Evolutionary conservation across 2,113 vertebrate genomes (phyloP).

Genomic region (Ondatra zibethicus): DNA sequence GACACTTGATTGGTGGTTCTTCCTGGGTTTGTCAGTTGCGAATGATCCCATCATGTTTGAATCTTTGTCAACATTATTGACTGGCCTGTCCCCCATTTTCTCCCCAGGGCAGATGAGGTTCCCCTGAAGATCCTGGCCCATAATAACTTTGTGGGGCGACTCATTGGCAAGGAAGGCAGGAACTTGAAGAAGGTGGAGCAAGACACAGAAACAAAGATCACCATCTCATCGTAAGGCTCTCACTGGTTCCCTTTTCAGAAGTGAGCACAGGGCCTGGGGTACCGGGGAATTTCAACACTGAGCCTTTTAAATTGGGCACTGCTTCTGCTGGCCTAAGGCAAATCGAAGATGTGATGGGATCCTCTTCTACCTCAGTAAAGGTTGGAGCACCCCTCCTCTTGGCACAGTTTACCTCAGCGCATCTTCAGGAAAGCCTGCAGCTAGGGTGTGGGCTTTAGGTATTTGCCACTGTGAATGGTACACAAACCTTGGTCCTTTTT

Average conservation of each 20-base stretch:
- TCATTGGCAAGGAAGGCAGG: slow-evolving; percentile 97
- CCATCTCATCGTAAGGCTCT: slow-evolving; percentile 94
- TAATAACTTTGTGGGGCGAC: slow-evolving; percentile 97
- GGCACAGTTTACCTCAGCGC: neutral
- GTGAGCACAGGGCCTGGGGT: fast-evolving
- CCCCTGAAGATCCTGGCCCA: slow-evolving; percentile 97
- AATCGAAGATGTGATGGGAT: too few relatives aligned
- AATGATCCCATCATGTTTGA: too few relatives aligned
- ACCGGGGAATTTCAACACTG: fast-evolving
- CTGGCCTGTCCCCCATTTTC: neutral
- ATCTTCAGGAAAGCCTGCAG: fast-evolving
- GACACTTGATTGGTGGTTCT: neutral
- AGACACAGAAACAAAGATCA: slow-evolving; percentile 98
- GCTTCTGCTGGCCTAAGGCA: neutral
- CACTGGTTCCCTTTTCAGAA: fast-evolving
- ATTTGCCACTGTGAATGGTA: too few relatives aligned
- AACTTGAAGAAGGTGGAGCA: slow-evolving; percentile 98
- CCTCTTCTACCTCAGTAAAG: fast-evolving
- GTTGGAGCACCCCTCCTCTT: too few relatives aligned
- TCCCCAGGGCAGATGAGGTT: slow-evolving; percentile 94
- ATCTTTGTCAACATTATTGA: fast-evolving
- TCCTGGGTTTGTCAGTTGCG: neutral
- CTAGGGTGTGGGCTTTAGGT: neutral
- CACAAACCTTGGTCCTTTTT: too few relatives aligned
- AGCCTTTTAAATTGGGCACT: neutral